A percentile compares a stretch with the other conserved stretches of the same genome.
Evolutionary conservation across 2,113 vertebrate species (phyloP).

Genomic region (Marmota flaviventris): DNA sequence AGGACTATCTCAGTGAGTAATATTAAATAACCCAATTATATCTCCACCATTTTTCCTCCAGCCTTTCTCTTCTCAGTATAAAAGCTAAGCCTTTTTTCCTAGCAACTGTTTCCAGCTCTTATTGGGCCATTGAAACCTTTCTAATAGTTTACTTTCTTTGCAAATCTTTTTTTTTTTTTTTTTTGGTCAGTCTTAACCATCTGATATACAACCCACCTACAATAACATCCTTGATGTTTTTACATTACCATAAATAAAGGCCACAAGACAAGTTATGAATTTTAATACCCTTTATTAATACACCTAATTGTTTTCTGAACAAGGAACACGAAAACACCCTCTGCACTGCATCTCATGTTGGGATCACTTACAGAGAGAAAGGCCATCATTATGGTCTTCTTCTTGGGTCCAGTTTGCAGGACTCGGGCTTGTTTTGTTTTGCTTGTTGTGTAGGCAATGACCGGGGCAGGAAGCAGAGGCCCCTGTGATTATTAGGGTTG

Average conservation of each 20-base stretch:
- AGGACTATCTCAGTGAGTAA: background rate
- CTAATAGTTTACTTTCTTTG: background rate
- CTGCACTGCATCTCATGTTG: too few species aligned
- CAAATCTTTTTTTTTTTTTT: background rate
- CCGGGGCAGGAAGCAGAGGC: too few species aligned
- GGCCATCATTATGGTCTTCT: too few species aligned
- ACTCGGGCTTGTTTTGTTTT: too few species aligned
- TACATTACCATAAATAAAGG: background rate
- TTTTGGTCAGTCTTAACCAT: background rate
- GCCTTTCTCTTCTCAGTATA: background rate
- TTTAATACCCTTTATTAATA: background rate
- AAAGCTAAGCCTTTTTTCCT: background rate
- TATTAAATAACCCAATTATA: background rate
- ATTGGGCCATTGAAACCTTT: background rate
- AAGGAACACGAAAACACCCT: too few species aligned
- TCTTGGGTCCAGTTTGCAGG: too few species aligned
- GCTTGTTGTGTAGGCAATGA: too few species aligned
- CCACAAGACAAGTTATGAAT: background rate
- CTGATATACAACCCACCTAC: background rate
- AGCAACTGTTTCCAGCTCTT: background rate
- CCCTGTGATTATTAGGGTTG: too few species aligned
- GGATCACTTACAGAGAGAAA: too few species aligned
- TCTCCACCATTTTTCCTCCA: background rate
- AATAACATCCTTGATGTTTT: background rate
- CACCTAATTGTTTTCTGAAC: background rate